phyloP scores from a whole-genome alignment of 2,113 vertebrate genomes.

The Pica pica region DNA sequence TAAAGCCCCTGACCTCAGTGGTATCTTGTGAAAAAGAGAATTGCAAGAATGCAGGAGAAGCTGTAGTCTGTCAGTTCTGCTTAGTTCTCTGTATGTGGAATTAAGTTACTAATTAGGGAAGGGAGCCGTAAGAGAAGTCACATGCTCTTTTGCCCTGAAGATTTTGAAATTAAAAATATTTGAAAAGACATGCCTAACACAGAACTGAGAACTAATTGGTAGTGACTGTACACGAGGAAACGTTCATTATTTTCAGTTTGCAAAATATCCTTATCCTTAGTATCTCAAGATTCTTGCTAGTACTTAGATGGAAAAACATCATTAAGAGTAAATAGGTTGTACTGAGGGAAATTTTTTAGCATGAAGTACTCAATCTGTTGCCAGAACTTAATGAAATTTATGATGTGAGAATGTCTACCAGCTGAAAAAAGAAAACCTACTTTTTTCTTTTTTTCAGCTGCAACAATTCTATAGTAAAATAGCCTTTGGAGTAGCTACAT shows the following conservation, averaged over 20 bases:
- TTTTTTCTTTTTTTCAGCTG: not conserved
- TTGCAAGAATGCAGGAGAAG: conserved; percentile 8
- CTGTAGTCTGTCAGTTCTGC: not conserved
- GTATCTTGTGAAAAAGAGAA: not conserved
- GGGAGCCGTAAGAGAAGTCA: not conserved
- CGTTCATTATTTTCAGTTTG: not conserved
- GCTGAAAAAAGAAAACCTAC: not conserved
- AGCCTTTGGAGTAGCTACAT: not conserved
- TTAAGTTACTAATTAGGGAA: conserved; percentile 20
- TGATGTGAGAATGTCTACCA: not conserved
- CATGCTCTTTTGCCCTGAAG: not conserved
- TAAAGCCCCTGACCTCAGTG: not conserved
- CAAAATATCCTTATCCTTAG: not conserved
- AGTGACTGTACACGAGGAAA: not conserved
- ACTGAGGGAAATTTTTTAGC: not conserved
- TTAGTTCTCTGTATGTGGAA: not conserved
- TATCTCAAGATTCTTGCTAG: not conserved
- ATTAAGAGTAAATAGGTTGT: not conserved
- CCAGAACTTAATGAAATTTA: not conserved
- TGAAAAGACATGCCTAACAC: conserved; percentile 1
- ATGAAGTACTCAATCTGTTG: not conserved
- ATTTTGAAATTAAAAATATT: conserved; percentile 2
- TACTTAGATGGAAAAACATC: not conserved
- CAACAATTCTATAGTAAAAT: not conserved
- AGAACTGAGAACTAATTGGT: conserved; percentile 1